Base-by-base conservation (phyloP, 53 echinoderm and acorn worm genomes). In the Patiria pectinifera region DNA sequence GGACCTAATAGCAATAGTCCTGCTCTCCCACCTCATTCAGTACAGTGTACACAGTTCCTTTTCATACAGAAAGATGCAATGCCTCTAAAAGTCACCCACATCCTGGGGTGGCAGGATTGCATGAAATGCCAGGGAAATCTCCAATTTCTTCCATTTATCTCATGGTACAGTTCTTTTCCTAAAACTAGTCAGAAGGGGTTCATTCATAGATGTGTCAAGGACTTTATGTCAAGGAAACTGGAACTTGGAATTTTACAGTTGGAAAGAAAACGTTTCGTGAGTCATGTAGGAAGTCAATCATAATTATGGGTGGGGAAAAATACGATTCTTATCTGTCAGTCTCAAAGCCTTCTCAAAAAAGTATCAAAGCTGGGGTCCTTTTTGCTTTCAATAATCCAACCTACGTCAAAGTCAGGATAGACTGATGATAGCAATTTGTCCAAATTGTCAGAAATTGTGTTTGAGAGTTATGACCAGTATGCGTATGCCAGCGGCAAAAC, bases 201-300 rank as follows among this genome's bases (percentile, higher is more conserved):
- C 8, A 59, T 15, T 58, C 13, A 59, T 18, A 76, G 49, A 35
- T 71, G 26, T 87, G 61, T 87, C 87, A 87, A 87, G 78, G 87
- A 72, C 87, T 45, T 14, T 2, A 76, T 78, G 87, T 18, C 16
- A 49, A 71, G 87, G 76, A 76, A 76, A 87, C 53, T 78, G 24
- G 60, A 61, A 76, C n/a, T 78, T 58, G 44, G 25, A 87, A 25
- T 75, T 71, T 48, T 46, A 46, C 80, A 46, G 16, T 22, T 76
- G 21, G 48, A 49, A 46, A 53, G 59, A 58, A 82, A 82, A 13
- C 47, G 23, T 18, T 58, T 15, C 15, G 7, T 82, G 82, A 82
- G 53, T 82, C 82, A 82, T 12, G 1, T 58, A 46, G 46, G 46
- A 18, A 45, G 24, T 45, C 79, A 46, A 15, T 46, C 79, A 23